A percentile compares a stretch with the other conserved stretches of the same genome.
Evolutionary conservation across 1,140 invertebrate genomes (phyloP).

Genomic region (Neodiprion fabricii): DNA sequence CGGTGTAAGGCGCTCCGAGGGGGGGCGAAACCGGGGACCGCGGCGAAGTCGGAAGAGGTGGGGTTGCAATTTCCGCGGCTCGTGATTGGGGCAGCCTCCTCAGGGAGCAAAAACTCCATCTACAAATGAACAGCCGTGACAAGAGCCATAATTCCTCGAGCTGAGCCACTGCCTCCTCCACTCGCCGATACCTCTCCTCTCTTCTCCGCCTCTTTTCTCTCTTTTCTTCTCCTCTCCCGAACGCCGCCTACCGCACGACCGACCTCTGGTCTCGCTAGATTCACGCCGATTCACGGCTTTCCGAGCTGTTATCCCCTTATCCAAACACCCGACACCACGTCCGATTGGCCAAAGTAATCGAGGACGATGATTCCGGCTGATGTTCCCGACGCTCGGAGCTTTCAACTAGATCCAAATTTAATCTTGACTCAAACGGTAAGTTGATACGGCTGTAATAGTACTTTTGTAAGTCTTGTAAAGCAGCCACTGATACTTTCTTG

Average conservation of each 20-base stretch:
- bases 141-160: conserved; percentile 73
- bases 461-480: no score
- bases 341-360: no score
- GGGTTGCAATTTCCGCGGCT: conserved; percentile 72
- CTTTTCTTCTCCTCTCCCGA: neutral
- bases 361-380: no score
- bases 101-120: conserved; percentile 74
- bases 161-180: conserved; percentile 38
- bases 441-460: no score
- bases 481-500: no score
- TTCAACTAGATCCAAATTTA: no score
- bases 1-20: conserved; percentile 31
- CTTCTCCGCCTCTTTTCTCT: neutral
- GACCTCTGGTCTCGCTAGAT: neutral
- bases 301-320: no score
- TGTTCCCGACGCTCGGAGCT: no score
- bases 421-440: no score
- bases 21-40: conserved; percentile 38
- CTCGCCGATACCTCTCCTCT: conserved; percentile 28
- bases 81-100: conserved; percentile 73
- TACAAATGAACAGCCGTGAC: conserved; percentile 78
- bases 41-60: conserved; percentile 44
- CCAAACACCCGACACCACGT: no score
- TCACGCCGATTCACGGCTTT: no score
- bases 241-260: neutral